Evolutionary conservation across 2,113 vertebrate species (phyloP).

Genomic region (Cephalopholis sonnerati): DNA sequence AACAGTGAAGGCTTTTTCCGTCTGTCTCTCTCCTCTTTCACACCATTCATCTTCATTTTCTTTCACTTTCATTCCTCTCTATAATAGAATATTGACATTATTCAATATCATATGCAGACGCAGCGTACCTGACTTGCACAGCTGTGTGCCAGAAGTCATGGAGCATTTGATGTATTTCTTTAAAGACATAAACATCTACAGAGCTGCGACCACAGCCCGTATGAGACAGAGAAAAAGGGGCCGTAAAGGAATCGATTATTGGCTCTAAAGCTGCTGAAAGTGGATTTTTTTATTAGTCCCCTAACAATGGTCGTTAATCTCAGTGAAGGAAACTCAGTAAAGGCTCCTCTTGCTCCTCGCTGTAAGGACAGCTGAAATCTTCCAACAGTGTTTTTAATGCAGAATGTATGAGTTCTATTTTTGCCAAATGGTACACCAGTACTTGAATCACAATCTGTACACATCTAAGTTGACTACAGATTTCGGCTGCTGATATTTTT

Average conservation of each 20-base stretch:
- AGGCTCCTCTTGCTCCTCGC: not conserved
- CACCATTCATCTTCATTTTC: not conserved
- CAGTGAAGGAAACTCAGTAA: not conserved
- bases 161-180: not conserved
- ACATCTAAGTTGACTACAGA: too few relatives aligned
- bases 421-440: not conserved
- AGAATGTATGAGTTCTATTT: not conserved
- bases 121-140: not conserved
- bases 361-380: not conserved
- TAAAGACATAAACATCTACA: not conserved
- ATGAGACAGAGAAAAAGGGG: not conserved
- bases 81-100: not conserved
- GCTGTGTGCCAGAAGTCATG: not conserved
- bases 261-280: not conserved
- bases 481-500: not conserved
- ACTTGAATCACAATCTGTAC: not conserved
- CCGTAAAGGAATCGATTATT: not conserved
- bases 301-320: not conserved
- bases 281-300: too few relatives aligned
- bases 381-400: not conserved
- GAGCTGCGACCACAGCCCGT: not conserved
- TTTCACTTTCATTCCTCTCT: not conserved
- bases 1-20: not conserved
- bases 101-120: not conserved
- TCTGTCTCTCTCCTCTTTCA: not conserved